Percentiles rank a stretch among this genome's conserved stretches.
These are phyloP conservation scores for Phaethornis superciliosus DNA, from an alignment of 2,113 vertebrate species.

Conservation along the genomic window DNA sequence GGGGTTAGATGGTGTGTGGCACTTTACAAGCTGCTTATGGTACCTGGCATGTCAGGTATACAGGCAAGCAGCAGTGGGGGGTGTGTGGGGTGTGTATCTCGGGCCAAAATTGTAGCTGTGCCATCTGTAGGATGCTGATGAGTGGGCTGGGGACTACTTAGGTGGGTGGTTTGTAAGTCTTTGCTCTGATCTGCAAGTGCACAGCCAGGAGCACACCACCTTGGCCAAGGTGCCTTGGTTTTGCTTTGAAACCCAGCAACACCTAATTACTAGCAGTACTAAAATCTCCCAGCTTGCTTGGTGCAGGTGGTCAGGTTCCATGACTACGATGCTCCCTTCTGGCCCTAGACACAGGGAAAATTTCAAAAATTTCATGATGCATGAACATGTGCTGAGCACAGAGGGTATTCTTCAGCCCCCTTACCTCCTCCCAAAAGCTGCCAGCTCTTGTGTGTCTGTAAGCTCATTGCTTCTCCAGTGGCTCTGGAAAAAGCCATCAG, in stretches of 20 bases:
- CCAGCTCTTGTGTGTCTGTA: neutral
- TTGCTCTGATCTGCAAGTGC: neutral
- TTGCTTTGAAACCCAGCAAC: neutral
- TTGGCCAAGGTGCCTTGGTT: rapidly evolving
- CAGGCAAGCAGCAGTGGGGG: neutral
- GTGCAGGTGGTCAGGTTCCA: rapidly evolving
- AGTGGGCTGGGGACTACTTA: neutral
- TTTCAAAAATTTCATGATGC: neutral
- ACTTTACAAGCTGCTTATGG: rapidly evolving
- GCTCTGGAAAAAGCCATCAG: neutral
- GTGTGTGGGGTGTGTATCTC: neutral
- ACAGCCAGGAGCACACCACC: rapidly evolving
- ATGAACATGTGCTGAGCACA: rapidly evolving
- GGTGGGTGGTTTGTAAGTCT: neutral
- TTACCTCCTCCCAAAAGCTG: rapidly evolving
- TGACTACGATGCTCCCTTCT: neutral
- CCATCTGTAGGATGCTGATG: neutral
- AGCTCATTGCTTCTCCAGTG: neutral
- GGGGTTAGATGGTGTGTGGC: neutral
- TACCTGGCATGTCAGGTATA: neutral
- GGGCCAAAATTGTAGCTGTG: rapidly evolving
- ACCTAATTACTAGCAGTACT: neutral
- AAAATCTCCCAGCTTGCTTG: neutral
- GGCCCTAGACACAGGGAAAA: rapidly evolving
- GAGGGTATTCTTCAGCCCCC: neutral